Evolutionary conservation across 2,113 vertebrate genomes (phyloP), one percentile per base, ranked within the genome.

Genomic region (Strix aluco): DNA sequence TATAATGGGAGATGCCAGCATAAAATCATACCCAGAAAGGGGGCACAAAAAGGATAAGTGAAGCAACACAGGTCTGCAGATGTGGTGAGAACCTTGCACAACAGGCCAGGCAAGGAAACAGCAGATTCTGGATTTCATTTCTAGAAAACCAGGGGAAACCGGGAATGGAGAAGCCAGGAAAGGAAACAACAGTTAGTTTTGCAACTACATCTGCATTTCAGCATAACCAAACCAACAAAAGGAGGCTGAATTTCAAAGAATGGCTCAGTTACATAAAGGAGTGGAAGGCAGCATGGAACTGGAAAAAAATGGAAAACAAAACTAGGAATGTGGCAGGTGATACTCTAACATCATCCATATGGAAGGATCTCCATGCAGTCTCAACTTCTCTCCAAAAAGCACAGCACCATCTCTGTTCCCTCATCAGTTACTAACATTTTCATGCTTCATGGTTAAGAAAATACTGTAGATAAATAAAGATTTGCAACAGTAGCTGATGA

Each of bases 101-200:
- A 85, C 47, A 84, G 59, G 27, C 49, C 5, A 0, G 32, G 92
- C 59, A 81, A 77, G 69, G 47, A 40, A 87, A 67, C 42, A 58
- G 57, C 59, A 84, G 32, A 40, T 58, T 57, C 42, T 71, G 38
- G 46, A 84, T 67, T 86, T 81, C 15, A 0, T 58, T 89, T 94
- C 92, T 65, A 92, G 77, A 89, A 70, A 91, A 36, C 14, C 26
- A 42, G 25, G 27, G 46, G 51, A 74, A 51, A 66, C 30, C 23
- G 51, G 70, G 92, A 84, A 91, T 16, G 9, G 46, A 84, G 69
- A 92, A 87, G 73, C 36, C 52, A 66, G 32, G 34, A 89, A 78
- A 78, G 81, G 42, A 92, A 86, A 66, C 21, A 83, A 49, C 81
- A 70, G 72, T 84, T 92, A 73, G 34, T 87, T 94, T 95, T 91